phyloP scores from a whole-genome alignment of 2,797 vertebrate species.

The Rhynchonycteris naso region DNA sequence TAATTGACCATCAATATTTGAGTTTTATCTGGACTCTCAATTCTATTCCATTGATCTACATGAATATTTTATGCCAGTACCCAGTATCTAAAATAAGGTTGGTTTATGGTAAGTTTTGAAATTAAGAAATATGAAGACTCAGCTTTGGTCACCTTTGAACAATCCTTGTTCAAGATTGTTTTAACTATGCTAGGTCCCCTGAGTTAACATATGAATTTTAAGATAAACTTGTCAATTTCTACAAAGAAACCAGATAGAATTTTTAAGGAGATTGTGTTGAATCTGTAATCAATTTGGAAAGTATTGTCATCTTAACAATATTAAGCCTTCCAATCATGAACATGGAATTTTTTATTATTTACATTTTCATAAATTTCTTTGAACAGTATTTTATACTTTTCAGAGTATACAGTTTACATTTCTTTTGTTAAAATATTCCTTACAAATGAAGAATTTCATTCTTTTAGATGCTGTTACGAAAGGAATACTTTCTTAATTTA shows the following conservation, averaged over 20 bases:
- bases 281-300: conserved; percentile 1
- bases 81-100: not conserved
- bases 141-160: not conserved
- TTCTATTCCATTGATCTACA: not conserved
- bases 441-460: not conserved
- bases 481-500: conserved; percentile 4
- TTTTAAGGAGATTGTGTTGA: not conserved
- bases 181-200: not conserved
- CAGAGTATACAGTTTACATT: not conserved
- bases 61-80: not conserved
- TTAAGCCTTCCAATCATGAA: not conserved
- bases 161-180: not conserved
- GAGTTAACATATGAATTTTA: conserved; percentile 13
- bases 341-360: not conserved
- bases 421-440: conserved; percentile 9
- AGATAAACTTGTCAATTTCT: not conserved
- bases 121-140: not conserved
- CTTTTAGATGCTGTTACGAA: not conserved
- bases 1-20: not conserved
- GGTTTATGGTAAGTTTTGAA: not conserved
- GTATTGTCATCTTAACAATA: not conserved
- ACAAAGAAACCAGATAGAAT: not conserved
- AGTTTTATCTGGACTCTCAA: not conserved
- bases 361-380: not conserved
- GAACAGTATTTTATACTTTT: not conserved